Evolutionary conservation across 2,797 vertebrate genomes (phyloP).

Genomic region (Onychomys torridus): DNA sequence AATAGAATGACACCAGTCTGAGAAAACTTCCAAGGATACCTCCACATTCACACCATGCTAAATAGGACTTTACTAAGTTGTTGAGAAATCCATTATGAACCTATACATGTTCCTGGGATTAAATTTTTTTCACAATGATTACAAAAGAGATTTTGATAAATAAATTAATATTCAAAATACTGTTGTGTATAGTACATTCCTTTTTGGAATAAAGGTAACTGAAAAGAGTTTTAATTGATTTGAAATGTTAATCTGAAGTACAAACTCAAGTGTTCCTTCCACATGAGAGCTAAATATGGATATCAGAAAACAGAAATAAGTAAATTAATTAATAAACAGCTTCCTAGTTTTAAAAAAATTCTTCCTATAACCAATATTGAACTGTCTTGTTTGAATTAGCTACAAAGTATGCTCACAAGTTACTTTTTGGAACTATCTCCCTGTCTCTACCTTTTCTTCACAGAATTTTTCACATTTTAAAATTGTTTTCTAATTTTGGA

Average conservation of each 20-base stretch:
- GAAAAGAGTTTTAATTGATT: slow-evolving; percentile 22
- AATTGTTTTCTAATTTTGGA: slow-evolving; percentile 4
- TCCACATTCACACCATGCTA: neutral
- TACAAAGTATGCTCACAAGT: neutral
- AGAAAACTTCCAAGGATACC: neutral
- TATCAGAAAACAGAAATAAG: neutral
- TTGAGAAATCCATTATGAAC: neutral
- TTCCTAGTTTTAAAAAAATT: neutral
- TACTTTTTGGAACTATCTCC: neutral
- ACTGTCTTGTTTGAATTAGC: slow-evolving; percentile 7
- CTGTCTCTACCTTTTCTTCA: neutral
- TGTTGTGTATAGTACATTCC: neutral
- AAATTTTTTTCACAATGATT: neutral
- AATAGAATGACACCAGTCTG: neutral
- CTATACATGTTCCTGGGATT: neutral
- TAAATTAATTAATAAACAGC: slow-evolving; percentile 46
- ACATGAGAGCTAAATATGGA: neutral
- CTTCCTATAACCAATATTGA: neutral
- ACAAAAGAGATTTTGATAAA: neutral
- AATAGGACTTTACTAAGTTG: neutral
- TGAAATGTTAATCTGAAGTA: slow-evolving; percentile 13
- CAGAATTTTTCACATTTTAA: neutral
- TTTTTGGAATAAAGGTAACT: slow-evolving; percentile 33
- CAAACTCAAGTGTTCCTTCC: slow-evolving; percentile 4
- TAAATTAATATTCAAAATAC: neutral